A percentile compares a stretch with the other conserved stretches of the same genome.
These are phyloP conservation scores for Mallateleia sp. DNA, from an alignment of 2,888 invertebrate genomes.

Conservation along the genomic window DNA sequence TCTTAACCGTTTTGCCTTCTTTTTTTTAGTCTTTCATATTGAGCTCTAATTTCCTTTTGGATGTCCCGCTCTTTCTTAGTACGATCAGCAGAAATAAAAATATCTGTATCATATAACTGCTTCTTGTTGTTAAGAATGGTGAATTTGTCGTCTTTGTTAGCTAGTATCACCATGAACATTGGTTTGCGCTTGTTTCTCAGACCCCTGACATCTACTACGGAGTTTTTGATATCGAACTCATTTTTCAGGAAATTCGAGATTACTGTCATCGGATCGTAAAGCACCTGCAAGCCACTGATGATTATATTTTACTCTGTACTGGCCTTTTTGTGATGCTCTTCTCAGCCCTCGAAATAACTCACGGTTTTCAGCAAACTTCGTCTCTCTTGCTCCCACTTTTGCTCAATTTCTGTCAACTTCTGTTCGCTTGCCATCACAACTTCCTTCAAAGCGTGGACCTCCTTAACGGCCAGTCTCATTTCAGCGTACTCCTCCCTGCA, in stretches of 20 bases:
- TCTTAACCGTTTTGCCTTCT: not conserved
- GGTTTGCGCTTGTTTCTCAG: too few relatives aligned
- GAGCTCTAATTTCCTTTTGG: not conserved
- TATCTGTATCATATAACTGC: not conserved
- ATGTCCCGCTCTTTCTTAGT: not conserved
- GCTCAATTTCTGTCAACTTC: not conserved
- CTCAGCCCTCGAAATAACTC: not conserved
- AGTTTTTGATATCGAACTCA: not conserved
- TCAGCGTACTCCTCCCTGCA: not conserved
- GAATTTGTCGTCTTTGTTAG: not conserved
- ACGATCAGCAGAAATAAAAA: not conserved
- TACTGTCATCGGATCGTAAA: too few relatives aligned
- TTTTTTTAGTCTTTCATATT: not conserved
- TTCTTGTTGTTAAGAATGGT: not conserved
- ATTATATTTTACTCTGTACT: too few relatives aligned
- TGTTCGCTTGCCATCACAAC: too few relatives aligned
- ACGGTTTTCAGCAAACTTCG: not conserved
- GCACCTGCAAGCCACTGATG: not conserved
- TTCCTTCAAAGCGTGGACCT: not conserved
- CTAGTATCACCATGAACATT: not conserved
- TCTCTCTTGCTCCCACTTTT: not conserved
- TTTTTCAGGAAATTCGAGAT: too few relatives aligned
- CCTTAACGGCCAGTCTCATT: not conserved
- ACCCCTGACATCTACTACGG: too few relatives aligned
- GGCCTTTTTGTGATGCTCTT: not conserved